Percentiles rank a stretch among this genome's conserved stretches.
phyloP scores from a whole-genome alignment of 2,797 vertebrate genomes.

The Iguana delicatissima region DNA sequence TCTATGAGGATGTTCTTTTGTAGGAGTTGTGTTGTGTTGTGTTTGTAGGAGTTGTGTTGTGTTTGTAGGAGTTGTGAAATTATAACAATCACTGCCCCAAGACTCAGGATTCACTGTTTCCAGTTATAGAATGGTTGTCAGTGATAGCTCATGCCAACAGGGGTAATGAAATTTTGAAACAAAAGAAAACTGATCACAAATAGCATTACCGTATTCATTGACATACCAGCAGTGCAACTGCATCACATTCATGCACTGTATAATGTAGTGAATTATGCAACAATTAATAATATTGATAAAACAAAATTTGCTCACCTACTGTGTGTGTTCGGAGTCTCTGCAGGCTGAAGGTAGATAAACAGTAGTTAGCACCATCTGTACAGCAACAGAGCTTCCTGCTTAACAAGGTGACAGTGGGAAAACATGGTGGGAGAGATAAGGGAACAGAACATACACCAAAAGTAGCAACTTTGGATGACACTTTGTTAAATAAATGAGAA shows the following conservation, averaged over 20 bases:
- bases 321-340: constrained; percentile 24
- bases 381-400: constrained; percentile 29
- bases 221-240: background rate
- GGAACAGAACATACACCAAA: background rate
- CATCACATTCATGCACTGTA: background rate
- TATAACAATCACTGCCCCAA: background rate
- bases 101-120: background rate
- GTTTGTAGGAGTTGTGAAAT: background rate
- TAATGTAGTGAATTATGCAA: background rate
- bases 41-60: background rate
- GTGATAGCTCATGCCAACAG: constrained; percentile 1
- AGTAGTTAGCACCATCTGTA: background rate
- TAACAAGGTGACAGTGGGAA: background rate
- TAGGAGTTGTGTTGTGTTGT: background rate
- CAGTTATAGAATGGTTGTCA: constrained; percentile 1
- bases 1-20: background rate
- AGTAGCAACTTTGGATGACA: constrained; percentile 29
- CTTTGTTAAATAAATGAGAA: constrained; percentile 30
- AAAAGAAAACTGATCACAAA: background rate
- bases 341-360: background rate
- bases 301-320: constrained; percentile 1
- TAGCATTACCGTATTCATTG: background rate
- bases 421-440: constrained; percentile 53
- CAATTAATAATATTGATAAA: constrained; percentile 31
- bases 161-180: constrained; percentile 4